Evolutionary conservation across 2,888 invertebrate species (phyloP).

Genomic region (Dasypogon diadema): DNA sequence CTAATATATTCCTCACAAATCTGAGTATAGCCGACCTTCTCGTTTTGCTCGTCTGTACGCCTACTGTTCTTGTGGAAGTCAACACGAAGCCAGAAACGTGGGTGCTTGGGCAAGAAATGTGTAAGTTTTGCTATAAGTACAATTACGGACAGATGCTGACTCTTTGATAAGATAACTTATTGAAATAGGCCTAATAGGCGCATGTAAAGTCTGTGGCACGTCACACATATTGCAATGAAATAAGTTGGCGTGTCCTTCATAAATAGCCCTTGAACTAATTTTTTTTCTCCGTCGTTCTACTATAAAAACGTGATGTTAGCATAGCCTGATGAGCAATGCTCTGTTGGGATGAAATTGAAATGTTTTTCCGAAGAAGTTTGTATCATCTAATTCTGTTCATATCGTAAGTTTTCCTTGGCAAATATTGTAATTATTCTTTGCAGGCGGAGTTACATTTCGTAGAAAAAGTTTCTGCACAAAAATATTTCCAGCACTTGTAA

Average conservation of each 20-base stretch:
- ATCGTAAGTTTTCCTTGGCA: neutral
- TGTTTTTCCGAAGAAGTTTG: slow-evolving; percentile 16
- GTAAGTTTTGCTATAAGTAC: slow-evolving; percentile 76
- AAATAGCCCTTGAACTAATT: neutral
- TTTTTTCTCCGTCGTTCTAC: neutral
- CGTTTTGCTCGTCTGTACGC: slow-evolving; percentile 91
- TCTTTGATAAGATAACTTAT: neutral
- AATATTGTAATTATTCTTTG: slow-evolving; percentile 29
- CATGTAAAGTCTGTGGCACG: neutral
- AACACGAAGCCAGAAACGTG: slow-evolving; percentile 92
- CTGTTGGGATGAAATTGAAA: slow-evolving; percentile 9
- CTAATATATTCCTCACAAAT: slow-evolving; percentile 94
- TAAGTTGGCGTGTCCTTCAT: slow-evolving; percentile 5
- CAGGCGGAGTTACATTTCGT: too few species aligned
- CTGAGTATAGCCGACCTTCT: slow-evolving; percentile 92
- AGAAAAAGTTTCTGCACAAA: too few species aligned
- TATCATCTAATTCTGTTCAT: slow-evolving; percentile 21
- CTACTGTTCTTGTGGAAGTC: slow-evolving; percentile 93
- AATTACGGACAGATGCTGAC: slow-evolving; percentile 28
- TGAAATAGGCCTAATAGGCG: slow-evolving; percentile 11
- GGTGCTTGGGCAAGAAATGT: slow-evolving; percentile 92
- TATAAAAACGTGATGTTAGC: slow-evolving; percentile 37
- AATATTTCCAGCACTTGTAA: too few species aligned
- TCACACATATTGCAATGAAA: neutral
- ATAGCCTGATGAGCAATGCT: neutral